These are phyloP conservation scores for Toxonevra muliebris DNA, from an alignment of 2,888 invertebrate genomes.

Conservation along the genomic window DNA sequence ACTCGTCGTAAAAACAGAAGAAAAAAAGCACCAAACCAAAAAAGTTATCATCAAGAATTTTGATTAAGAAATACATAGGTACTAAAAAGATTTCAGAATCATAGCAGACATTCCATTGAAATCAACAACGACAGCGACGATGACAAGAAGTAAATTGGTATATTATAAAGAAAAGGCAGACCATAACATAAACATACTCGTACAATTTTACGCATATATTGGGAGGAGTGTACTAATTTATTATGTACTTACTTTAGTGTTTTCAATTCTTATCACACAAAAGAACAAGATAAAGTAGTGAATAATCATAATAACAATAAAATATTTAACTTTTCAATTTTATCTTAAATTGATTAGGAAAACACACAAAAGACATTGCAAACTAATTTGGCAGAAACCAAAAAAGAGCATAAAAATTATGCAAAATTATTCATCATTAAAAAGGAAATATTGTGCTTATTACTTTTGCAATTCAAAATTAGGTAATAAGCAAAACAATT, in stretches of 20 bases:
- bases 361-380: constrained; percentile 4
- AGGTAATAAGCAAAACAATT: not conserved
- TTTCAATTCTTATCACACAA: constrained; percentile 1
- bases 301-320: constrained; percentile 8
- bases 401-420: not conserved
- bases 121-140: constrained; percentile 17
- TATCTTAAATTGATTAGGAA: constrained; percentile 18
- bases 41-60: not conserved
- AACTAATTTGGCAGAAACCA: not conserved
- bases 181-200: no score
- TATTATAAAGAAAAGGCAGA: no score
- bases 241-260: not conserved
- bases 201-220: no score
- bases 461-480: not conserved
- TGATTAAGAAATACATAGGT: constrained; percentile 2
- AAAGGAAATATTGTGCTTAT: no score
- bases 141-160: no score
- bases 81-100: no score
- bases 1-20: no score
- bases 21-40: not conserved
- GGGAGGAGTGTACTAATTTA: no score
- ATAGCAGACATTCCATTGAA: not conserved
- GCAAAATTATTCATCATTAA: not conserved
- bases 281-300: constrained; percentile 8
- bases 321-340: constrained; percentile 7